These are phyloP conservation scores for Nasonovia ribisnigri DNA, from an alignment of 2,888 invertebrate species.

Conservation along the genomic window DNA sequence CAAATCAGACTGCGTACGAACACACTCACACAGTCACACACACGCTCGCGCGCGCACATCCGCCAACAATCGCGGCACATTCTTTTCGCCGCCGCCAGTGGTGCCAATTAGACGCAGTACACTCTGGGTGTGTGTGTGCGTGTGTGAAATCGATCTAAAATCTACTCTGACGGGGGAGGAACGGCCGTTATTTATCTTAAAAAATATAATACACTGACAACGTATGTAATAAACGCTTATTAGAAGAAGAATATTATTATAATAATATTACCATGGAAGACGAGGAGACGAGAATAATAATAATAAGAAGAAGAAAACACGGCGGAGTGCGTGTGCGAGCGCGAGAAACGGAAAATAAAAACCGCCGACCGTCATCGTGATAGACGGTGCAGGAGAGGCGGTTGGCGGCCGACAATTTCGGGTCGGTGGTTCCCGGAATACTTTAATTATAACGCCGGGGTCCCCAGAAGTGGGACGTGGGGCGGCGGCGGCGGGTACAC, in stretches of 20 bases:
- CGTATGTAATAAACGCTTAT: slow-evolving; percentile 52
- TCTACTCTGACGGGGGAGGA: not conserved
- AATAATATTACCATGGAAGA: not conserved
- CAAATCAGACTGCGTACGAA: not conserved
- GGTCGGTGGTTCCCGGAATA: slow-evolving; percentile 64
- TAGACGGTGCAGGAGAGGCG: slow-evolving; percentile 2
- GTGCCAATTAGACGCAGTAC: slow-evolving; percentile 43
- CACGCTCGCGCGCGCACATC: not conserved
- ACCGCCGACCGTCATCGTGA: slow-evolving; percentile 39
- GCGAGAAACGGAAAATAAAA: slow-evolving; percentile 44
- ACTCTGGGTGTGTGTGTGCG: not conserved
- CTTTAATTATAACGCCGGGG: slow-evolving; percentile 65
- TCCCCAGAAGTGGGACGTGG: slow-evolving; percentile 46
- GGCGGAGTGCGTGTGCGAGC: slow-evolving; percentile 18
- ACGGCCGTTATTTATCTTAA: not conserved
- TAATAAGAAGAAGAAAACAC: not conserved
- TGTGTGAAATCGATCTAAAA: slow-evolving; percentile 20
- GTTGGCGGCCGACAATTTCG: slow-evolving; percentile 62
- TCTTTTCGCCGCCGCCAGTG: slow-evolving; percentile 44
- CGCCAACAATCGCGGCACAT: slow-evolving; percentile 30
- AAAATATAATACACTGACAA: not conserved
- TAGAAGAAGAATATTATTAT: not conserved
- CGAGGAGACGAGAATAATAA: slow-evolving; percentile 25
- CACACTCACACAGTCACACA: not conserved
- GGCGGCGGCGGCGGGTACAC: slow-evolving; percentile 42